These are phyloP conservation scores for Catagonus wagneri DNA, from an alignment of 2,113 vertebrate genomes.

Conservation along the genomic window DNA sequence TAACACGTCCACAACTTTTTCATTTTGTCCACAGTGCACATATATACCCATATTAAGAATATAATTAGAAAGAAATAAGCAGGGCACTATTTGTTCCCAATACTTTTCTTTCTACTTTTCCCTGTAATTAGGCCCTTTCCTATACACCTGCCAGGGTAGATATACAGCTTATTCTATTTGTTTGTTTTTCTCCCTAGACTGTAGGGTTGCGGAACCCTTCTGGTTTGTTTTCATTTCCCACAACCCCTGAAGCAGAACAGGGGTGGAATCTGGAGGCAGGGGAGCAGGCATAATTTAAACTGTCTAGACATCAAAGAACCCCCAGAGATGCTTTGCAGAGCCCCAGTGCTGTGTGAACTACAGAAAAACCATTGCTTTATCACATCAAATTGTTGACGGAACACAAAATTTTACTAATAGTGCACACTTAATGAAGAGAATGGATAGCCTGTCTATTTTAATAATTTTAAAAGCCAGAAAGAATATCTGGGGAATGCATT, in stretches of 20 bases:
- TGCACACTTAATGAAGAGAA: slow-evolving; percentile 10
- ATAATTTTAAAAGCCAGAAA: slow-evolving; percentile 49
- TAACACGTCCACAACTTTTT: background rate
- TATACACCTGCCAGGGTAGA: slow-evolving; percentile 60
- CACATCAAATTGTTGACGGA: slow-evolving; percentile 56
- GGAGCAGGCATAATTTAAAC: slow-evolving; percentile 80
- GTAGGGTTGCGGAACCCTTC: slow-evolving; percentile 58
- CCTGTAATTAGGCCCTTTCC: background rate
- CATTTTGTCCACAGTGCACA: background rate
- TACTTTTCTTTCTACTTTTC: background rate
- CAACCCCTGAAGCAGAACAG: slow-evolving; percentile 75
- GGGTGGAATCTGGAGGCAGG: slow-evolving; percentile 74
- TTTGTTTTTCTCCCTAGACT: slow-evolving; percentile 47
- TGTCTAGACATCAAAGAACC: slow-evolving; percentile 84
- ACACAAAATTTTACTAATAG: slow-evolving; percentile 67
- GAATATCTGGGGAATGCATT: background rate
- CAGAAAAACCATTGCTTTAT: slow-evolving; percentile 61
- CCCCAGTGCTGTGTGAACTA: slow-evolving; percentile 61
- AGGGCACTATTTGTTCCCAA: background rate
- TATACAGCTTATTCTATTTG: slow-evolving; percentile 49
- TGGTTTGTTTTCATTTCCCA: slow-evolving; percentile 75
- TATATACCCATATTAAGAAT: background rate
- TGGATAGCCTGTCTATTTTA: background rate
- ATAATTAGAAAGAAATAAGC: background rate
- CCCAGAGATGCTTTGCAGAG: slow-evolving; percentile 72